phyloP scores from a whole-genome alignment of 2,113 vertebrate genomes.

The Syrrhaptes paradoxus region DNA sequence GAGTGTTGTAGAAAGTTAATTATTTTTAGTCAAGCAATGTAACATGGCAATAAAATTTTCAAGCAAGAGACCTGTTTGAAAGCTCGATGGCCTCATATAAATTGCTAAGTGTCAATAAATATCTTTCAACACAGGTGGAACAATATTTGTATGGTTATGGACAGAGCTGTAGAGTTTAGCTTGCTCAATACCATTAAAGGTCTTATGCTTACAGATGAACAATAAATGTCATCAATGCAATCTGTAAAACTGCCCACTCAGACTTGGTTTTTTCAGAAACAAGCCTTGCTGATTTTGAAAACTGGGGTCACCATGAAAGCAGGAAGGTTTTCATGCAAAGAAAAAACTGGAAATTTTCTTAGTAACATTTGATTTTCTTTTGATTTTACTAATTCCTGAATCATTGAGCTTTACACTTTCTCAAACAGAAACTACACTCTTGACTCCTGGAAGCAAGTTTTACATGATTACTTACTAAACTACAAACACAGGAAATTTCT shows the following conservation, averaged over 20 bases:
- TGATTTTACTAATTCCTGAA: constrained; percentile 42
- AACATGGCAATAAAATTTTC: constrained; percentile 43
- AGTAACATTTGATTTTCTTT: constrained; percentile 41
- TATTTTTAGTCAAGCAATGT: constrained; percentile 56
- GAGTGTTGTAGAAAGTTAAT: constrained; percentile 45
- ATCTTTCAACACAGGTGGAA: constrained; percentile 15
- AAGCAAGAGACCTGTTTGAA: constrained; percentile 38
- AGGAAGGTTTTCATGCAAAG: background rate
- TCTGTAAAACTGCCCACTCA: constrained; percentile 10
- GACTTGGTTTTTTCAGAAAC: background rate
- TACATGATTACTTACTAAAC: background rate
- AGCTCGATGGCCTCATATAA: constrained; percentile 1
- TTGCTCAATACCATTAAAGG: background rate
- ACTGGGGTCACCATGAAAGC: background rate
- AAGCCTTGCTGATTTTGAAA: constrained; percentile 12
- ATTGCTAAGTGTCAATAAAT: constrained; percentile 50
- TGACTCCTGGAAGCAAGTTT: background rate
- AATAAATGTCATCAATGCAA: background rate
- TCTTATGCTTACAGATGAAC: background rate
- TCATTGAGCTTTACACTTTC: constrained; percentile 4
- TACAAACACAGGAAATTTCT: background rate
- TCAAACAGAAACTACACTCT: background rate
- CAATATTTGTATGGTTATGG: background rate
- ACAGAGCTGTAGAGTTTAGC: background rate
- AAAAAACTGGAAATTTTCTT: constrained; percentile 19